Percentiles rank a stretch among this genome's conserved stretches.
Evolutionary conservation across 2,888 invertebrate genomes (phyloP).

Genomic region (Augochlorella aurata): DNA sequence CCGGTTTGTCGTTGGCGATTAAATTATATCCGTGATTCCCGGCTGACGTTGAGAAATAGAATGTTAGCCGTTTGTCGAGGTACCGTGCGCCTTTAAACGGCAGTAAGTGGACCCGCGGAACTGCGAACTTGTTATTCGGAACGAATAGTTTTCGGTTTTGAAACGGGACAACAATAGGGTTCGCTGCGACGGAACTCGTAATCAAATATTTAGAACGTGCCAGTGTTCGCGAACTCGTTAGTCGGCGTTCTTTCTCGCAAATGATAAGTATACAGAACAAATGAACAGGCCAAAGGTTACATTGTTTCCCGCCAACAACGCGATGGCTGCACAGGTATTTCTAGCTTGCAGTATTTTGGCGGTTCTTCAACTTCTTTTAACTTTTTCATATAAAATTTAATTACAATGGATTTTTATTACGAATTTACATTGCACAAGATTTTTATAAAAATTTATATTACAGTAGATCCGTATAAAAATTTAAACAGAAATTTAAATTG

Average conservation of each 20-base stretch:
- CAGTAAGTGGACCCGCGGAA: neutral
- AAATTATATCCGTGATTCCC: constrained; percentile 30
- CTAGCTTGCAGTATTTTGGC: neutral
- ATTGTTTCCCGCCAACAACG: neutral
- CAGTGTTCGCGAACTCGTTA: neutral
- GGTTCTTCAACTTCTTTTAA: neutral
- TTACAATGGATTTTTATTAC: too few relatives aligned
- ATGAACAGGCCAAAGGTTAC: neutral
- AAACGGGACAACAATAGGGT: neutral
- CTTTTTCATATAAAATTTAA: too few relatives aligned
- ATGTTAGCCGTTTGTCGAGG: constrained; percentile 1
- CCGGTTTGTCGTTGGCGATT: constrained; percentile 34
- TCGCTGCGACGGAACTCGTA: neutral
- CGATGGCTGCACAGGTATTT: neutral
- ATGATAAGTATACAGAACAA: constrained; percentile 1
- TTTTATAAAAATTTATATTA: too few relatives aligned
- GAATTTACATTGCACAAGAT: too few relatives aligned
- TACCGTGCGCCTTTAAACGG: neutral
- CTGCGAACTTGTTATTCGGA: neutral
- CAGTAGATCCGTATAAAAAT: too few relatives aligned
- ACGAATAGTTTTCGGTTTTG: neutral
- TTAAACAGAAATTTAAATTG: too few relatives aligned
- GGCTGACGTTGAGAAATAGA: constrained; percentile 4
- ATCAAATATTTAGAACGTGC: neutral
- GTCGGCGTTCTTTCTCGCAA: neutral